These are phyloP conservation scores for Amblyteles armatorius DNA, from an alignment of 2,888 invertebrate genomes.

Conservation along the genomic window DNA sequence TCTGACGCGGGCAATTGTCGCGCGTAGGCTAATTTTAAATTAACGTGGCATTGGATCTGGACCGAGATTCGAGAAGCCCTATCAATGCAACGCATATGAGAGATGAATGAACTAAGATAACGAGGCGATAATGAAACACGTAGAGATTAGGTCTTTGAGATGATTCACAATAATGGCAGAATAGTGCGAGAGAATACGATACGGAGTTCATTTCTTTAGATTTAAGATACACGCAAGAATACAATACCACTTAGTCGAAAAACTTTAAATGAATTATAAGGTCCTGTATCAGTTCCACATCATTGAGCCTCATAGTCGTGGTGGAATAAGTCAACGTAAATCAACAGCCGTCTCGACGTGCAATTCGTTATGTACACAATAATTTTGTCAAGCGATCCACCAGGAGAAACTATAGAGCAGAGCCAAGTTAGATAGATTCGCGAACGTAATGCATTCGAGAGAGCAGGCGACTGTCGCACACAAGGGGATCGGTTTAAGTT, in stretches of 20 bases:
- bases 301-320: conserved; percentile 3
- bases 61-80: conserved; percentile 68
- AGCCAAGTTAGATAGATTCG: conserved; percentile 57
- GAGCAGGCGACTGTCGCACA: conserved; percentile 72
- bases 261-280: conserved; percentile 44
- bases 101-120: conserved; percentile 4
- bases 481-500: conserved; percentile 63
- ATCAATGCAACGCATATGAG: conserved; percentile 71
- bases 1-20: conserved; percentile 24
- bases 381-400: conserved; percentile 69
- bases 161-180: conserved; percentile 43
- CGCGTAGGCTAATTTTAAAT: conserved; percentile 59
- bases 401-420: conserved; percentile 59
- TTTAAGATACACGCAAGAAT: conserved; percentile 46
- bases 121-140: conserved; percentile 31
- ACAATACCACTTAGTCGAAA: conserved; percentile 17
- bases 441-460: conserved; percentile 66
- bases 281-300: conserved; percentile 20
- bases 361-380: conserved; percentile 72
- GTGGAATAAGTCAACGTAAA: not conserved
- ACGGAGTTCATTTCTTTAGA: conserved; percentile 58
- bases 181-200: conserved; percentile 42
- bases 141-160: conserved; percentile 46
- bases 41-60: conserved; percentile 74
- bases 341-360: conserved; percentile 51